Evolutionary conservation across 2,888 invertebrate species (phyloP).

Genomic region (Andrena minutula): DNA sequence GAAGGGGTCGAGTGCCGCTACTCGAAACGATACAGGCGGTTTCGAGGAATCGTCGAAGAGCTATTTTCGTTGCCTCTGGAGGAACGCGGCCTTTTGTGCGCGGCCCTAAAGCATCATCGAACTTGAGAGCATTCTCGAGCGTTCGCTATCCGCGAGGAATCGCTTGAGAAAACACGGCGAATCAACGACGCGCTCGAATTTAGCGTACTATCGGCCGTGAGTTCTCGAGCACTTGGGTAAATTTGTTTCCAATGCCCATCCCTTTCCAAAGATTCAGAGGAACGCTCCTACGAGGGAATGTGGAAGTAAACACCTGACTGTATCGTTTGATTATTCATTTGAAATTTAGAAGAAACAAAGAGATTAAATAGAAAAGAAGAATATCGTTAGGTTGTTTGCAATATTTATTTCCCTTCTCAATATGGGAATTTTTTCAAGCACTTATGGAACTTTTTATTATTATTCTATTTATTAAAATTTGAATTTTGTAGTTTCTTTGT

Average conservation of each 20-base stretch:
- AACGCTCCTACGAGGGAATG: too few species aligned
- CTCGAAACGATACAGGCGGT: conserved; percentile 2
- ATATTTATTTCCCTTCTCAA: too few species aligned
- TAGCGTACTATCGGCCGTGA: not conserved
- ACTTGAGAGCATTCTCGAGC: conserved; percentile 11
- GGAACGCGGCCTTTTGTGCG: conserved; percentile 32
- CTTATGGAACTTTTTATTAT: too few species aligned
- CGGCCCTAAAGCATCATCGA: conserved; percentile 4
- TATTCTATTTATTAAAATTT: too few species aligned
- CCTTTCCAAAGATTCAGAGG: not conserved
- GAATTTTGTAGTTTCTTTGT: too few species aligned
- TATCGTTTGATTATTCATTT: too few species aligned
- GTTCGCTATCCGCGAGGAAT: conserved; percentile 12
- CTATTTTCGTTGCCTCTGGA: conserved; percentile 33
- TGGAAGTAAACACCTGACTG: too few species aligned
- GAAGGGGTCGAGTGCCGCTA: not conserved
- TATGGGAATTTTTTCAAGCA: too few species aligned
- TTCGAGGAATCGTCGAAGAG: conserved; percentile 42
- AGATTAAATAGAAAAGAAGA: too few species aligned
- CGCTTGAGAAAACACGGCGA: not conserved
- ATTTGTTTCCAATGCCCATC: not conserved
- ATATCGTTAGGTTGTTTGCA: too few species aligned
- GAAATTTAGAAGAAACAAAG: too few species aligned
- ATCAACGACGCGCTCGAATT: conserved; percentile 8
- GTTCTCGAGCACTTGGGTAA: conserved; percentile 21